These are phyloP conservation scores for Marisa cornuarietis DNA, from an alignment of 1,140 invertebrate species.

Conservation along the genomic window DNA sequence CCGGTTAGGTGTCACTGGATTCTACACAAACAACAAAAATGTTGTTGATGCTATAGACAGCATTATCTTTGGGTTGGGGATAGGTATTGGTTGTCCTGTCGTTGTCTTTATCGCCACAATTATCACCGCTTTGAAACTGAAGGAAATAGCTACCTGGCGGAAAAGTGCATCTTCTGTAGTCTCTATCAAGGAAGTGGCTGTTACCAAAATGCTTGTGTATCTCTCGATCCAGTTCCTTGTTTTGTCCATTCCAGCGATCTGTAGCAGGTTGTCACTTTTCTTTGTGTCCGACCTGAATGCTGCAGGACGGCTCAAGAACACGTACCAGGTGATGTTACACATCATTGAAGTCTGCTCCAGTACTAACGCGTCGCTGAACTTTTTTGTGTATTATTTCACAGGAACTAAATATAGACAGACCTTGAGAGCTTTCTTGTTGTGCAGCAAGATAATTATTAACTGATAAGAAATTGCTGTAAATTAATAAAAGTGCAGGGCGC, in stretches of 20 bases:
- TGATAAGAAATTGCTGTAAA: too few relatives aligned
- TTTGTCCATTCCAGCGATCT: background rate
- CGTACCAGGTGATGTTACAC: too few relatives aligned
- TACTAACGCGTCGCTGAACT: background rate
- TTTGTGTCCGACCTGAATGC: too few relatives aligned
- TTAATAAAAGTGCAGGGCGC: too few relatives aligned
- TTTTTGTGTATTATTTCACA: constrained; percentile 2
- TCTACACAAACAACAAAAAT: background rate
- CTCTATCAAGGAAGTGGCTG: background rate
- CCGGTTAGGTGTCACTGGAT: background rate
- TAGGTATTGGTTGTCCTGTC: background rate
- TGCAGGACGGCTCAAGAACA: too few relatives aligned
- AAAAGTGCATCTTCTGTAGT: background rate
- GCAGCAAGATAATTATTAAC: too few relatives aligned
- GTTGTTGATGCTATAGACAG: background rate
- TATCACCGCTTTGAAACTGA: constrained; percentile 1
- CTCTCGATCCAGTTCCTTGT: background rate
- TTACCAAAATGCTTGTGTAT: background rate
- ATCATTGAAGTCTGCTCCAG: background rate
- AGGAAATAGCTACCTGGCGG: background rate
- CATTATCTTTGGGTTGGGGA: background rate
- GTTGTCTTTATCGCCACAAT: background rate
- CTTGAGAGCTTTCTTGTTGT: too few relatives aligned
- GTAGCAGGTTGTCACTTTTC: too few relatives aligned
- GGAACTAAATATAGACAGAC: background rate